Evolutionary conservation across 2,113 vertebrate species (phyloP).

Genomic region (Oreochromis spilurus): DNA sequence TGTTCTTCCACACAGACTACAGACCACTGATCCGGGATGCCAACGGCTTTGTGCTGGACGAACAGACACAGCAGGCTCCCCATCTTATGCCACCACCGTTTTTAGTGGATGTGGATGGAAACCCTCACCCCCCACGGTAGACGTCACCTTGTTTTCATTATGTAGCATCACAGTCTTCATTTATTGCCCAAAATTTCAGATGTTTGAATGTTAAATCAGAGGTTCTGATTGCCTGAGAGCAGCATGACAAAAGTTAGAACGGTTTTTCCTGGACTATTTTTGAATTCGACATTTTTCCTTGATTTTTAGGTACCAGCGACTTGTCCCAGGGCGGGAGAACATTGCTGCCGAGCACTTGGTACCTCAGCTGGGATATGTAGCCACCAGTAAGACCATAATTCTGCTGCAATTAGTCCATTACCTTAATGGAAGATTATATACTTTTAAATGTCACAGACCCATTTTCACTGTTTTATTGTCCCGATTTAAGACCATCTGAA

Average conservation of each 20-base stretch:
- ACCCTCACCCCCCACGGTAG: conserved; percentile 90
- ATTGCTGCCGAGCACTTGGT: conserved; percentile 89
- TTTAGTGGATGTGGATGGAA: conserved; percentile 95
- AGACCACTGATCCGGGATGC: conserved; percentile 89
- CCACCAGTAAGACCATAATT: conserved; percentile 80
- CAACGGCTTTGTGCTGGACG: conserved; percentile 93
- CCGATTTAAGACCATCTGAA: neutral
- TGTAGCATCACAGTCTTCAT: neutral
- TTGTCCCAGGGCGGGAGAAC: conserved; percentile 94
- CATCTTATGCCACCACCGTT: conserved; percentile 98
- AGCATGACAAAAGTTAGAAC: neutral
- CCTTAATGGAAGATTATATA: neutral
- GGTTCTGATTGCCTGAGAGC: neutral
- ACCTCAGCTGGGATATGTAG: conserved; percentile 93
- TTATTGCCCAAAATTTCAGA: neutral
- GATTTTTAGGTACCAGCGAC: conserved; percentile 80
- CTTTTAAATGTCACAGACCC: neutral
- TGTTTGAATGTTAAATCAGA: neutral
- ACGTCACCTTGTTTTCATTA: neutral
- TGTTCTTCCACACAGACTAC: conserved; percentile 99
- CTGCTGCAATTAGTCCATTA: neutral
- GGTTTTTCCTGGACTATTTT: neutral
- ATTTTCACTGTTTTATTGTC: neutral
- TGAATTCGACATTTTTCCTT: neutral
- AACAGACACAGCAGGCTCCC: conserved; percentile 96